Percentiles rank a stretch among this genome's conserved stretches.
These are phyloP conservation scores for Abramis brama DNA, from an alignment of 2,113 vertebrate species.

Conservation along the genomic window DNA sequence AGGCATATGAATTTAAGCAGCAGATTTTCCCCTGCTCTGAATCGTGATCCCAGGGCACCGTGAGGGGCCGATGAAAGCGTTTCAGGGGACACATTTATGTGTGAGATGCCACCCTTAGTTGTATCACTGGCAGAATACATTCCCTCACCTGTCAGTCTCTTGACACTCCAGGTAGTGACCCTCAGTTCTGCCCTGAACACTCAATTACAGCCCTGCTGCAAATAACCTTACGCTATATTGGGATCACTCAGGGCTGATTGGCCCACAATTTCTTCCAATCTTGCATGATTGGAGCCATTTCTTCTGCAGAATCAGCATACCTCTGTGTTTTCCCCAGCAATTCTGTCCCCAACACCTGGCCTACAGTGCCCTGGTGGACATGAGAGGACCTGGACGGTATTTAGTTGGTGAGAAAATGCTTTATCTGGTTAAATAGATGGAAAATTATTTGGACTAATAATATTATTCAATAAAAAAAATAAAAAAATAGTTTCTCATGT, in stretches of 20 bases:
- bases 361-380: conserved; percentile 24
- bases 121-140: conserved; percentile 47
- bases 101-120: conserved; percentile 10
- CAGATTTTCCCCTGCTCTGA: not conserved
- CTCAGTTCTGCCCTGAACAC: conserved; percentile 44
- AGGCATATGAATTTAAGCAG: not conserved
- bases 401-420: not conserved
- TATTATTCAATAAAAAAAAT: not conserved
- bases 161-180: conserved; percentile 12
- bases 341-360: conserved; percentile 21
- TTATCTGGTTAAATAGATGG: not conserved
- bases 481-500: not conserved
- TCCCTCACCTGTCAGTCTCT: conserved; percentile 43
- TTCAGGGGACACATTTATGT: conserved; percentile 1
- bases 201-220: conserved; percentile 59
- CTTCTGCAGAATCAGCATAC: conserved; percentile 42
- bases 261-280: conserved; percentile 54
- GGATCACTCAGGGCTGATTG: conserved; percentile 54
- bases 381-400: not conserved
- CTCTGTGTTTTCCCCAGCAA: conserved; percentile 50
- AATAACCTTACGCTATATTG: conserved; percentile 50
- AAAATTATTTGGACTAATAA: not conserved
- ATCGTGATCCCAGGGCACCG: not conserved
- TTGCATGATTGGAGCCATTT: conserved; percentile 51
- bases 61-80: not conserved